These are phyloP conservation scores for Octomys mimax DNA, from an alignment of 2,797 vertebrate genomes.

Conservation along the genomic window DNA sequence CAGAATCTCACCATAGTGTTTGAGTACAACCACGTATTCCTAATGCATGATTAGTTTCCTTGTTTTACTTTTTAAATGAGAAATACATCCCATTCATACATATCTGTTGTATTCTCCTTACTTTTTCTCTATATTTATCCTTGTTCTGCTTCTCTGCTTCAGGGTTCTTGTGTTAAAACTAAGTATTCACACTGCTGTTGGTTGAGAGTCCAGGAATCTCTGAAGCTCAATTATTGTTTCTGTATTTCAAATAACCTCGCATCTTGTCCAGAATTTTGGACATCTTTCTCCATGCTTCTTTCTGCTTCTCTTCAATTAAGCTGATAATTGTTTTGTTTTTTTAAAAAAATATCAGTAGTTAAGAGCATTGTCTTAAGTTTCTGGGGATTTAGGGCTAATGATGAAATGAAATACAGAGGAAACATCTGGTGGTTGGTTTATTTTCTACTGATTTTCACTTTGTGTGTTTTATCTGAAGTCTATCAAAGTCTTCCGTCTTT, in stretches of 20 bases:
- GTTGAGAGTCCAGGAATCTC: neutral
- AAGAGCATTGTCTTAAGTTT: neutral
- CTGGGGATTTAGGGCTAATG: neutral
- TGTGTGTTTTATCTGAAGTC: neutral
- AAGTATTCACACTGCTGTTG: neutral
- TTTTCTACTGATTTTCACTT: neutral
- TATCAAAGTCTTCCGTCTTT: neutral
- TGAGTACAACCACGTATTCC: neutral
- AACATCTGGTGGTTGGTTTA: neutral
- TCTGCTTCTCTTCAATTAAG: neutral
- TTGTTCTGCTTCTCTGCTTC: neutral
- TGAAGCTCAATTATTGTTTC: neutral
- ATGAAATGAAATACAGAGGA: neutral
- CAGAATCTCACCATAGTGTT: neutral
- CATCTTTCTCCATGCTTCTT: neutral
- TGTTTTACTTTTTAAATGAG: slow-evolving; percentile 21
- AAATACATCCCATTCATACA: neutral
- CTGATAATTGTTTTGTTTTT: neutral
- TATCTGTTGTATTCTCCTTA: neutral
- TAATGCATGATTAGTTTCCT: neutral
- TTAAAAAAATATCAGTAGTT: neutral
- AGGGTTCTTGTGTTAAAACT: neutral
- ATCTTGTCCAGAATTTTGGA: neutral
- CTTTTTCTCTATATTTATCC: neutral
- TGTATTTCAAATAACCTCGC: neutral